Percentiles rank a stretch among this genome's conserved stretches.
These are phyloP conservation scores for Melanotaenia nigrans DNA, from an alignment of 2,797 vertebrate genomes.

Conservation along the genomic window DNA sequence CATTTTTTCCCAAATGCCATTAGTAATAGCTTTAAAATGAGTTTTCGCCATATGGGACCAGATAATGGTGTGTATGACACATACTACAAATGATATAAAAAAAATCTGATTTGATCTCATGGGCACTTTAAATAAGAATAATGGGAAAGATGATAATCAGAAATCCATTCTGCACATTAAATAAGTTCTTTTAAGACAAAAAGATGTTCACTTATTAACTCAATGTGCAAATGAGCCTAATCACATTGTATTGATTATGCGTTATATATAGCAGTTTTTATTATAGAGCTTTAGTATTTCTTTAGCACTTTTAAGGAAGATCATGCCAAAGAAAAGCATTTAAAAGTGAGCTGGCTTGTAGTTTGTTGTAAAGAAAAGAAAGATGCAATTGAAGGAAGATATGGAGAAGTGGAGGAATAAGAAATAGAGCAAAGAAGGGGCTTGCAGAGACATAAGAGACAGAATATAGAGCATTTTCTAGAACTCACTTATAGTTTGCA, in stretches of 20 bases:
- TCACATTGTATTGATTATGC: neutral
- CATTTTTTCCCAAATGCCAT: neutral
- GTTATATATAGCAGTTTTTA: neutral
- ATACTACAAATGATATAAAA: neutral
- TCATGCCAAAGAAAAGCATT: conserved; percentile 7
- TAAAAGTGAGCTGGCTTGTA: conserved; percentile 21
- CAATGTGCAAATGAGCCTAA: neutral
- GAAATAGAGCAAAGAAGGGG: conserved; percentile 14
- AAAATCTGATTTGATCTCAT: neutral
- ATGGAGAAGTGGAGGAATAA: conserved; percentile 26
- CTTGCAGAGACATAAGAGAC: conserved; percentile 16
- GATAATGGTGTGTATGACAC: neutral
- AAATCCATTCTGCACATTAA: neutral
- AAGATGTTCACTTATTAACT: neutral
- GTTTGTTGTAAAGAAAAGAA: conserved; percentile 3
- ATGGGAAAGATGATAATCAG: neutral
- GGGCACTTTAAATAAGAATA: neutral
- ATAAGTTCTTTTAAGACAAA: neutral
- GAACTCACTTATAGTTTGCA: conserved; percentile 43
- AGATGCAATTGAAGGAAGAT: conserved; percentile 2
- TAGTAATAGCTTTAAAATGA: neutral
- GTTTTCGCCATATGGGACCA: neutral
- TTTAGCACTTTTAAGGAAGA: conserved; percentile 1
- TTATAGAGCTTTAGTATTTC: neutral
- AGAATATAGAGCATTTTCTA: conserved; percentile 39